Conservation (phyloP, 1,140 invertebrate species). For the Chironomus tepperi region DNA sequence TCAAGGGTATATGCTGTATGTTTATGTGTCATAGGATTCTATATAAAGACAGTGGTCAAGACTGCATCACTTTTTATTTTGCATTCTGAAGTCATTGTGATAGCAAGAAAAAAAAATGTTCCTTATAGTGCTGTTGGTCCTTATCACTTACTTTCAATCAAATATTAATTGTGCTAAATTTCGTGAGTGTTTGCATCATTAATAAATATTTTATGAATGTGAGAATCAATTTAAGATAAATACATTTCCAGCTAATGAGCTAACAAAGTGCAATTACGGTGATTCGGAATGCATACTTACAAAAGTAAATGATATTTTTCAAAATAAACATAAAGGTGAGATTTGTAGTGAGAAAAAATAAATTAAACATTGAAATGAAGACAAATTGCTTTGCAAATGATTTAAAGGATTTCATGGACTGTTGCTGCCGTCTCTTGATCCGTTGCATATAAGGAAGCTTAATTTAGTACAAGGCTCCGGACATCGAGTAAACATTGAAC, state of each 20-base stretch:
- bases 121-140: background rate
- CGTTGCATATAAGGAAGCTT: background rate
- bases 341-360: background rate
- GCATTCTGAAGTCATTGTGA: background rate
- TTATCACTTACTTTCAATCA: background rate
- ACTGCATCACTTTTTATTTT: background rate
- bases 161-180: background rate
- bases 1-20: background rate
- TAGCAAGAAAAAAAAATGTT: background rate
- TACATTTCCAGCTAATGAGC: slow-evolving; percentile 29
- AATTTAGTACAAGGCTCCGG: slow-evolving; percentile 18
- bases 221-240: slow-evolving; percentile 27
- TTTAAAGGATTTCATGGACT: background rate
- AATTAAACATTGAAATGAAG: background rate
- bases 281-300: slow-evolving; percentile 31
- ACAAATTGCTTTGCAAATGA: background rate
- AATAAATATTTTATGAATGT: background rate
- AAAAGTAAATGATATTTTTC: background rate
- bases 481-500: slow-evolving; percentile 33
- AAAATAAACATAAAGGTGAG: slow-evolving; percentile 8
- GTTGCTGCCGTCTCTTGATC: background rate
- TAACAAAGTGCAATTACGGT: slow-evolving; percentile 29
- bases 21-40: slow-evolving; percentile 8
- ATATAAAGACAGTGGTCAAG: slow-evolving; percentile 4
- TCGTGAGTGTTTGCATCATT: background rate